Evolutionary conservation across 1,140 invertebrate genomes (phyloP), one percentile per base, ranked within the genome.

Genomic region (Drosophila navojoa): DNA sequence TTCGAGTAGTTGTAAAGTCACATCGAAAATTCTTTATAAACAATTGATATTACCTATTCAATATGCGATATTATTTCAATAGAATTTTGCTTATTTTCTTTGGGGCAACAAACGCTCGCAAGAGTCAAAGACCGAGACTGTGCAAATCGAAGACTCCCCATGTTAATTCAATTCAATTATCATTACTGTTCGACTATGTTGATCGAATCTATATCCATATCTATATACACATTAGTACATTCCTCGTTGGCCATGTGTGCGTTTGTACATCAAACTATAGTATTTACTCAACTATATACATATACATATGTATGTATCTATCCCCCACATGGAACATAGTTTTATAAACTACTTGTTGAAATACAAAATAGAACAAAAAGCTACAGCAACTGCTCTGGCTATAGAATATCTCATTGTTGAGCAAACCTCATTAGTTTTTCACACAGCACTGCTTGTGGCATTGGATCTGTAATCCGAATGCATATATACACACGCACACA

Each of bases 401-500:
- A 7, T 35, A 9, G 32, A 7, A 10, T 52, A 6, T 29, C 25
- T 29, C 13, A 13, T 29, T 29, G 49, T n/a, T 27, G 47, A 5
- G 19, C 19, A 49, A 19, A 11, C 47, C 15, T 22, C 10, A 25
- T n/a, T 49, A 11, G 16, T 19, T 49, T 49, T 38, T 38, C 35
- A 38, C 35, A 38, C 35, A 38, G 11, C 10, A 9, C 47, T 49
- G 25, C 47, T 25, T 49, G 47, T 49, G 47, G 47, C 47, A 49
- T 49, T 19, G 47, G 47, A 15, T 15, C n/a, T 53, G 50, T 57
- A 57, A 57, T 32, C 16, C 35, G 22, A 42, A n/a, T 27, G 13
- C 50, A 53, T 10, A 35, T 25, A 54, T 19, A 35, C 11, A 35
- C 11, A 52, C 4, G 25, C 25, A 27, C 4, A 27, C 25, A 27